phyloP scores from a whole-genome alignment of 2,797 vertebrate genomes.

The Apodemus agrarius region DNA sequence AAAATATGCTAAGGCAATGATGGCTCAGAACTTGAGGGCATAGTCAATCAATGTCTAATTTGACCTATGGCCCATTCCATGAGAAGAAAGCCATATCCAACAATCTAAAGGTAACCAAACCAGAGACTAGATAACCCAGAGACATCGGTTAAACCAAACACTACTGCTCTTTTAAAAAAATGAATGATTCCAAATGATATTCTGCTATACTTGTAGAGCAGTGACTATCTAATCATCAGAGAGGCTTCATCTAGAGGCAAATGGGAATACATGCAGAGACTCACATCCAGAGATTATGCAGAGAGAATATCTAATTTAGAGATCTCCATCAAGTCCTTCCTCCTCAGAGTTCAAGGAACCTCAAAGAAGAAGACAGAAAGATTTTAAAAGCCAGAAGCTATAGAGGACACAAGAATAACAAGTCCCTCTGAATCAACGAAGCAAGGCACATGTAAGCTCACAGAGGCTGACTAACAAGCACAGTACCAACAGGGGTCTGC shows the following conservation, averaged over 20 bases:
- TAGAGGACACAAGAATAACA: background rate
- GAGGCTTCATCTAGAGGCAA: background rate
- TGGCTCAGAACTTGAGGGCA: background rate
- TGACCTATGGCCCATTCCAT: background rate
- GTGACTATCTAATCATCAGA: background rate
- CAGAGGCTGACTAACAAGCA: background rate
- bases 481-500: background rate
- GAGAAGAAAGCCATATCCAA: background rate
- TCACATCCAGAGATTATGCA: background rate
- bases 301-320: background rate
- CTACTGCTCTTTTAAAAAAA: background rate
- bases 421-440: background rate
- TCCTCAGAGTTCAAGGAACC: background rate
- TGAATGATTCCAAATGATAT: background rate
- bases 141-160: background rate
- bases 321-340: background rate
- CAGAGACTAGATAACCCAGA: background rate
- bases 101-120: background rate
- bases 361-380: background rate
- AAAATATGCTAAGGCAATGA: background rate
- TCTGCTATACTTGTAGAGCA: background rate
- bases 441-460: background rate
- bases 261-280: background rate
- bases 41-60: background rate
- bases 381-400: background rate